Percentiles rank a stretch among this genome's conserved stretches.
Conservation (phyloP, 2,113 vertebrate genomes). For the Chamaetylas fuelleborni region DNA sequence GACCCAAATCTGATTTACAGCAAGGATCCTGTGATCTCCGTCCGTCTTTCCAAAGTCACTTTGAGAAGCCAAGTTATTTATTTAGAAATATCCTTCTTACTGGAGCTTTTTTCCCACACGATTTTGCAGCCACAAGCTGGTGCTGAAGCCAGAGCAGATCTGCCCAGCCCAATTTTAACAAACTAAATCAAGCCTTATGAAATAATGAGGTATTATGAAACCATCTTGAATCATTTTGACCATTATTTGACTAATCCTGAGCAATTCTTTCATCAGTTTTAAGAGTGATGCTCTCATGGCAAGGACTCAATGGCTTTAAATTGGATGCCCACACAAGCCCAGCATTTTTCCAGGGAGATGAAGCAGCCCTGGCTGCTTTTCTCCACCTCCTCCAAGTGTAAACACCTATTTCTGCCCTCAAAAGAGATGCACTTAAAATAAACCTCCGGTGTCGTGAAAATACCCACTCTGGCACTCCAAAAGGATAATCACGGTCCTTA, state of each 20-base stretch:
- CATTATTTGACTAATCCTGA: not conserved
- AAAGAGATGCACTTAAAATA: slow-evolving; percentile 1
- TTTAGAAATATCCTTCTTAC: not conserved
- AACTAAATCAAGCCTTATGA: not conserved
- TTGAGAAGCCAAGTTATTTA: not conserved
- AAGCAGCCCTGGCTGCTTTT: not conserved
- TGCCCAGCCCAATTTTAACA: not conserved
- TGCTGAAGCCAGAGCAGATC: not conserved
- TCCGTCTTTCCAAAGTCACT: not conserved
- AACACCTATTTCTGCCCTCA: not conserved
- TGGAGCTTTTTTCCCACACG: fast-evolving
- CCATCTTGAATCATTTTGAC: not conserved
- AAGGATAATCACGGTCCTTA: not conserved
- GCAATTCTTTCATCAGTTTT: not conserved
- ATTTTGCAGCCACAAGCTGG: not conserved
- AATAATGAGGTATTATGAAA: not conserved
- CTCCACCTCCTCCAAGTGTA: not conserved
- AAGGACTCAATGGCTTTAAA: not conserved
- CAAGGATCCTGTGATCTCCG: not conserved
- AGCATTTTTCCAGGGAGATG: not conserved
- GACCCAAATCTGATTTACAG: not conserved
- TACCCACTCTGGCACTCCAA: not conserved
- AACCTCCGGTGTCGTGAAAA: not conserved
- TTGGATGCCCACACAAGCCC: not conserved
- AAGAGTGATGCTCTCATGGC: not conserved